phyloP scores from a whole-genome alignment of 2,113 vertebrate species.

The Polypterus bichir region DNA sequence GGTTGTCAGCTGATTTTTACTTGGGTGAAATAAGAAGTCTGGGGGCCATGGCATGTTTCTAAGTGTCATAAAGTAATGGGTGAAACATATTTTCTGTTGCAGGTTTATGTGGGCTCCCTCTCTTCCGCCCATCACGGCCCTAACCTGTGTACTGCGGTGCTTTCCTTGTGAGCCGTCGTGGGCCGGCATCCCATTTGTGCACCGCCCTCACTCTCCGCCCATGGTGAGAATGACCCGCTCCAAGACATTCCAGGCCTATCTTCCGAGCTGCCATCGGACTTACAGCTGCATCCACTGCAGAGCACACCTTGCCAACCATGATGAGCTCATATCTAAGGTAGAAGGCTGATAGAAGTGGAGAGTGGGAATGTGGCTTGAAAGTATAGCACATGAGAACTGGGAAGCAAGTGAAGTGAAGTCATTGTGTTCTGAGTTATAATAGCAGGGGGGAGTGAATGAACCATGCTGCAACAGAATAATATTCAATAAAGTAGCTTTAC shows the following conservation, averaged over 20 bases:
- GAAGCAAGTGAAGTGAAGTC: no score
- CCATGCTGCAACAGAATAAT: no score
- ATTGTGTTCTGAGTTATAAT: no score
- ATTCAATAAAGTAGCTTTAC: no score
- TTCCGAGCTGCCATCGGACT: conserved; percentile 92
- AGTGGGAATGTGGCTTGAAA: no score
- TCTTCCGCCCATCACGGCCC: conserved; percentile 89
- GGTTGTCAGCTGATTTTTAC: no score
- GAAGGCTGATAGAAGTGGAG: background rate
- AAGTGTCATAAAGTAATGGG: background rate
- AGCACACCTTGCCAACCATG: conserved; percentile 93
- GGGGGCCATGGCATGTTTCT: no score
- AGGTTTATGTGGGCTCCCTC: conserved; percentile 81
- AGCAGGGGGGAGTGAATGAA: no score
- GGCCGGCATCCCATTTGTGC: conserved; percentile 85
- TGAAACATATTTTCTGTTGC: conserved; percentile 2
- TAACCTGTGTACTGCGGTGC: conserved; percentile 97
- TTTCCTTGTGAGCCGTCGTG: conserved; percentile 98
- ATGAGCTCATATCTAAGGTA: conserved; percentile 98
- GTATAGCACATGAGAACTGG: no score
- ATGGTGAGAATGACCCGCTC: conserved; percentile 99
- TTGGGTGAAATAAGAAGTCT: no score
- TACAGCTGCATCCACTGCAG: conserved; percentile 98
- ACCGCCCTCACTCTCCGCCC: conserved; percentile 80
- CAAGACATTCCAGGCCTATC: conserved; percentile 96